Evolutionary conservation across 2,888 invertebrate genomes (phyloP).

Genomic region (Dasypolia templi): DNA sequence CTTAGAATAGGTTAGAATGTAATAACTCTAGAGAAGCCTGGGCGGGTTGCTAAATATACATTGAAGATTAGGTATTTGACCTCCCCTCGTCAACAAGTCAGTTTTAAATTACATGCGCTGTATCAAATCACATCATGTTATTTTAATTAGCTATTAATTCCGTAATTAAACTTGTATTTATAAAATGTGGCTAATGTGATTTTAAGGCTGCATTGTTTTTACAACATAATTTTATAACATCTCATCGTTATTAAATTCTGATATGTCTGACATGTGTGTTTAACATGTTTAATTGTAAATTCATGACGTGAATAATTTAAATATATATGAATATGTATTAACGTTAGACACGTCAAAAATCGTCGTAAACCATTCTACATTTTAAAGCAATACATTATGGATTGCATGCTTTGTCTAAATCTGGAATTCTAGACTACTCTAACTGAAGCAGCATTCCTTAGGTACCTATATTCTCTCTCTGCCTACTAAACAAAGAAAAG

Average conservation of each 20-base stretch:
- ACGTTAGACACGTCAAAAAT: no score
- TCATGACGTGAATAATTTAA: background rate
- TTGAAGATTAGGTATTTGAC: background rate
- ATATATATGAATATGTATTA: no score
- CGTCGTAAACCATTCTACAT: no score
- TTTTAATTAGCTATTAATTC: constrained; percentile 5
- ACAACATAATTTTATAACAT: constrained; percentile 25
- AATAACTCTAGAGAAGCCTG: background rate
- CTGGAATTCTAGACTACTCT: background rate
- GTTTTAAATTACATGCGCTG: background rate
- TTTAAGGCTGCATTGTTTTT: background rate
- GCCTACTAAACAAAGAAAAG: no score
- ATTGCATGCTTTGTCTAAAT: background rate
- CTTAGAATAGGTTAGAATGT: background rate
- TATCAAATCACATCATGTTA: background rate
- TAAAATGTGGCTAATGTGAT: constrained; percentile 15
- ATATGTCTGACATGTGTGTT: no score
- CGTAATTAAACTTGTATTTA: constrained; percentile 1
- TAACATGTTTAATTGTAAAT: no score
- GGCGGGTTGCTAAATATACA: background rate
- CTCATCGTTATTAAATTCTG: background rate
- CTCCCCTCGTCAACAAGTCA: background rate
- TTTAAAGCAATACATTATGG: no score
- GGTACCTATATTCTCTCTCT: no score
- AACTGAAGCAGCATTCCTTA: no score